A percentile compares a stretch with the other conserved stretches of the same genome.
Conservation (phyloP, 1,140 invertebrate species). For the Pomphorhynchus laevis region DNA sequence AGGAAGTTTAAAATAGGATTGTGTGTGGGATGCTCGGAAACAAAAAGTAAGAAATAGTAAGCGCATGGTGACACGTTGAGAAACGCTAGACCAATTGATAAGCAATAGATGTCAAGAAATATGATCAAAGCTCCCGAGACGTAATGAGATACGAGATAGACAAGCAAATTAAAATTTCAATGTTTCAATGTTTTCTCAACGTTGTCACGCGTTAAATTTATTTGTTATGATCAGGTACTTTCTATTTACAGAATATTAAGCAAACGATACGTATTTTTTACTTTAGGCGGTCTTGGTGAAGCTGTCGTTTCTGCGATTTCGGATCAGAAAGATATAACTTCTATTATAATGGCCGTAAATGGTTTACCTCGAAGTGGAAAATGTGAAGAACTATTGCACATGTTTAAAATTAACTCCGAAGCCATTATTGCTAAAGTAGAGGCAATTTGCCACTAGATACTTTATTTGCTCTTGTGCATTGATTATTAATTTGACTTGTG, state of each 20-base stretch:
- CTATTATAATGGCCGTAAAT: conserved; percentile 5
- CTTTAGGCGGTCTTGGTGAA: conserved; percentile 56
- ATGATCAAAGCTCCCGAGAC: too few relatives aligned
- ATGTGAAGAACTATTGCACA: conserved; percentile 10
- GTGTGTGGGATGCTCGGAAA: too few relatives aligned
- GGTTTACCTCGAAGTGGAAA: conserved; percentile 10
- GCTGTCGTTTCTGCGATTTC: conserved; percentile 42
- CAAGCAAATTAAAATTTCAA: too few relatives aligned
- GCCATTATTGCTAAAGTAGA: neutral
- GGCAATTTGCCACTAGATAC: neutral
- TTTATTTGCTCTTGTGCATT: neutral
- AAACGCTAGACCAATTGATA: too few relatives aligned
- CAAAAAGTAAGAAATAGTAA: too few relatives aligned
- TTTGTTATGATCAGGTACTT: neutral
- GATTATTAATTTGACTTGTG: too few relatives aligned
- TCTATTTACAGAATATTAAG: neutral
- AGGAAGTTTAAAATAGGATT: too few relatives aligned
- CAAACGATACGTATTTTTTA: conserved; percentile 2
- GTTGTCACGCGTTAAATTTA: too few relatives aligned
- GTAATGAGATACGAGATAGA: too few relatives aligned
- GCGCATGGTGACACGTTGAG: too few relatives aligned
- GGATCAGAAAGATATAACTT: conserved; percentile 2
- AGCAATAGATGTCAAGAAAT: too few relatives aligned
- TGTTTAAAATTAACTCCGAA: conserved; percentile 9
- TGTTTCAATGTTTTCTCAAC: too few relatives aligned